A percentile compares a stretch with the other conserved stretches of the same genome.
Evolutionary conservation across 2,888 invertebrate species (phyloP).

Genomic region (Creontiades dilutus): DNA sequence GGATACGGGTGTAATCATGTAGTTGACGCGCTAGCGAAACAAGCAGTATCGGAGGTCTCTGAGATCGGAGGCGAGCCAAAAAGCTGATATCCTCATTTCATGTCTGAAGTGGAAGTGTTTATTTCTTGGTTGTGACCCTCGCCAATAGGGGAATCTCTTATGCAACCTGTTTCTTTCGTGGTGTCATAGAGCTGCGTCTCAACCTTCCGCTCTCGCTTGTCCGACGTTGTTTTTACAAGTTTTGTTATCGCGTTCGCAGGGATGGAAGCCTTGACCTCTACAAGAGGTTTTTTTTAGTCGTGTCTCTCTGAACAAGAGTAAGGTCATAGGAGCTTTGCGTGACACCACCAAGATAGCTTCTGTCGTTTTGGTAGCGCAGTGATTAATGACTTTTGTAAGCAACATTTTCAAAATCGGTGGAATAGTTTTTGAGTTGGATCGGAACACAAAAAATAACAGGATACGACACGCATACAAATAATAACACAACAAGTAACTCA

Average conservation of each 20-base stretch:
- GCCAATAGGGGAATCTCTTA: not conserved
- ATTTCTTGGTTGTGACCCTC: not conserved
- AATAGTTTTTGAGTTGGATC: no score
- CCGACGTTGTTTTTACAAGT: conserved; percentile 7
- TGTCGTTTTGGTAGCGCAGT: no score
- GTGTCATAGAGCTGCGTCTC: not conserved
- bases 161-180: not conserved
- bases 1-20: not conserved
- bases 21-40: conserved; percentile 6
- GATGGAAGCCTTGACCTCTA: not conserved
- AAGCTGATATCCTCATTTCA: not conserved
- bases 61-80: not conserved
- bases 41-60: not conserved
- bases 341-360: no score
- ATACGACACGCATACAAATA: no score
- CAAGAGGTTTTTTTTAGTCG: not conserved
- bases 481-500: no score
- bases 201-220: conserved; percentile 1
- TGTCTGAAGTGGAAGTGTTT: not conserved
- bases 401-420: no score
- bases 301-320: no score
- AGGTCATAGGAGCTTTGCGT: no score
- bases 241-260: not conserved
- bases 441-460: no score
- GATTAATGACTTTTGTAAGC: no score